Evolutionary conservation across 1,140 invertebrate genomes (phyloP).

Genomic region (Drosophila tani): DNA sequence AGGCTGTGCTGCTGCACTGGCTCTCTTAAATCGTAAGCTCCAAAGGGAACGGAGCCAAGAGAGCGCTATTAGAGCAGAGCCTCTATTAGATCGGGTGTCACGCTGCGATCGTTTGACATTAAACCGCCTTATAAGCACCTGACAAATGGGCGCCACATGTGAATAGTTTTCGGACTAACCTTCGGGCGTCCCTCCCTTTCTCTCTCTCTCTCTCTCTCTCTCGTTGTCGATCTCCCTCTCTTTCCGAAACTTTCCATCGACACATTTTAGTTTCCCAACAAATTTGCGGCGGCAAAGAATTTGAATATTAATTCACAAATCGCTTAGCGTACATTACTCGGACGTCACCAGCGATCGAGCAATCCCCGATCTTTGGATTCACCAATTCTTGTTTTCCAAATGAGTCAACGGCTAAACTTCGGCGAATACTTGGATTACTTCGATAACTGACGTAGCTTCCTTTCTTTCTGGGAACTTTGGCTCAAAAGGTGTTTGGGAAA

Average conservation of each 20-base stretch:
- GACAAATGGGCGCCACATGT: slow-evolving; percentile 70
- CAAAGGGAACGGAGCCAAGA: neutral
- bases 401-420: slow-evolving; percentile 22
- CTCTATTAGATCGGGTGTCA: slow-evolving; percentile 62
- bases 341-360: slow-evolving; percentile 19
- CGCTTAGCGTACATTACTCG: slow-evolving; percentile 1
- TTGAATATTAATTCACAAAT: neutral
- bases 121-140: slow-evolving; percentile 41
- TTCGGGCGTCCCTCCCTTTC: slow-evolving; percentile 4
- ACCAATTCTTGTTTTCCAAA: slow-evolving; percentile 10
- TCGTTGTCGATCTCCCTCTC: neutral
- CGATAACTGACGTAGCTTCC: slow-evolving; percentile 17
- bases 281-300: slow-evolving; percentile 10
- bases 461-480: slow-evolving; percentile 2
- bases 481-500: slow-evolving; percentile 15
- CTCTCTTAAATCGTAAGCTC: slow-evolving; percentile 5
- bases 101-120: slow-evolving; percentile 52
- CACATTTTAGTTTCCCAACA: slow-evolving; percentile 20
- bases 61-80: slow-evolving; percentile 6
- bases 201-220: neutral
- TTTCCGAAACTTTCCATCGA: slow-evolving; percentile 21
- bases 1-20: slow-evolving; percentile 1
- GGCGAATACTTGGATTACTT: slow-evolving; percentile 9
- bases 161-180: slow-evolving; percentile 35
- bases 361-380: slow-evolving; percentile 19